phyloP scores from a whole-genome alignment of 2,888 invertebrate genomes.

The Thera obeliscata region DNA sequence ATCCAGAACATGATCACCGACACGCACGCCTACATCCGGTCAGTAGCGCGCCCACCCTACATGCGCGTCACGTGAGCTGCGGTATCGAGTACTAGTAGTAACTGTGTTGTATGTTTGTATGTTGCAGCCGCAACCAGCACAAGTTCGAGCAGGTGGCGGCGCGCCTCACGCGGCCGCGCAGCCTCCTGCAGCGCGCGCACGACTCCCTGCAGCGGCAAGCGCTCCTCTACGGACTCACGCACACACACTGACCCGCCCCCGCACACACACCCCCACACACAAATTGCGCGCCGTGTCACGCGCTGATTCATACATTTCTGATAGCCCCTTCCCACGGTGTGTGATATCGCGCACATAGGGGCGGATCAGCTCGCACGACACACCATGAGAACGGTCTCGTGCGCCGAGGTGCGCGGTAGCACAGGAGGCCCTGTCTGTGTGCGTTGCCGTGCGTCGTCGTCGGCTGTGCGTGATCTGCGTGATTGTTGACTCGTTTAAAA shows the following conservation, averaged over 20 bases:
- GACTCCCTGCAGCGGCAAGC: constrained; percentile 56
- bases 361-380: no score
- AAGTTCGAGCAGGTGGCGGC: constrained; percentile 88
- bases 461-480: no score
- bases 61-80: no score
- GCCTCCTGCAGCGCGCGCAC: constrained; percentile 50
- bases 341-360: no score
- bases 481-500: no score
- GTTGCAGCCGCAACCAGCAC: constrained; percentile 88
- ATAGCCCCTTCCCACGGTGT: no score
- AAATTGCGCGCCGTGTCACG: background rate
- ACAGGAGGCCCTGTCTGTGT: no score
- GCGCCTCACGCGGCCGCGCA: constrained; percentile 58
- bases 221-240: constrained; percentile 36
- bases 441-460: no score
- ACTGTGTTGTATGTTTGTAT: background rate
- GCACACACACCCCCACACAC: constrained; percentile 5
- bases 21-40: constrained; percentile 87
- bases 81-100: no score
- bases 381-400: no score
- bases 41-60: background rate
- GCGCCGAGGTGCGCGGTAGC: no score
- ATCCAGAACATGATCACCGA: constrained; percentile 89
- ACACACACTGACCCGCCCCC: constrained; percentile 27
- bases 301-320: background rate